A percentile compares a stretch with the other conserved stretches of the same genome.
These are phyloP conservation scores for Phthorimaea operculella DNA, from an alignment of 1,140 invertebrate species.

Conservation along the genomic window DNA sequence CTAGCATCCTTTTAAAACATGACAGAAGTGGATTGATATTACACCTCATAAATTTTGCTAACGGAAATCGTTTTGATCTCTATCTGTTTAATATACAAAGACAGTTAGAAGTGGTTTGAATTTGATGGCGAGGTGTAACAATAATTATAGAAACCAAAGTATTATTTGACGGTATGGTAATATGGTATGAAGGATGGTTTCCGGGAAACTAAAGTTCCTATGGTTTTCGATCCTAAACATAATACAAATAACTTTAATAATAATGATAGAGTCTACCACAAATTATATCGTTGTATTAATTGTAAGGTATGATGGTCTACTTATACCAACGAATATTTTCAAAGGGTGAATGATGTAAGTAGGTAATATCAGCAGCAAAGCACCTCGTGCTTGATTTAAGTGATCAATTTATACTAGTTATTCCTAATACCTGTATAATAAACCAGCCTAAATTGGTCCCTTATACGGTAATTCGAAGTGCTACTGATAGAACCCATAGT, in stretches of 20 bases:
- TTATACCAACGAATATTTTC: too few species aligned
- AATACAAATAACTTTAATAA: background rate
- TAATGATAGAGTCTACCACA: constrained; percentile 8
- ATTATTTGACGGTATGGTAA: constrained; percentile 15
- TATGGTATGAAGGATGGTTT: constrained; percentile 18
- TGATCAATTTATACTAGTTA: too few species aligned
- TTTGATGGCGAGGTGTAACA: background rate
- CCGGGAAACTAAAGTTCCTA: constrained; percentile 31
- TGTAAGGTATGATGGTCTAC: too few species aligned
- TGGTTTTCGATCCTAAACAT: constrained; percentile 12
- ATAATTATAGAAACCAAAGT: constrained; percentile 23
- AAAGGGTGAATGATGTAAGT: too few species aligned
- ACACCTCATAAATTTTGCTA: too few species aligned
- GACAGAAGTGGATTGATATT: background rate
- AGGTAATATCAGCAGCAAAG: too few species aligned
- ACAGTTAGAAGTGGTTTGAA: background rate
- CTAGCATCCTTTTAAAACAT: constrained; percentile 23
- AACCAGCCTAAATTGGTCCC: too few species aligned
- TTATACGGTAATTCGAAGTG: too few species aligned
- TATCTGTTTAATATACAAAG: background rate
- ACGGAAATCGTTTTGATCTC: background rate
- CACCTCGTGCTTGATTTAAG: too few species aligned
- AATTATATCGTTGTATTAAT: constrained; percentile 2
- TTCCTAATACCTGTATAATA: too few species aligned
- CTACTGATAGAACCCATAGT: too few species aligned